Base-by-base conservation (phyloP, 2,113 vertebrate species). In the Rhinolophus ferrumequinum region DNA sequence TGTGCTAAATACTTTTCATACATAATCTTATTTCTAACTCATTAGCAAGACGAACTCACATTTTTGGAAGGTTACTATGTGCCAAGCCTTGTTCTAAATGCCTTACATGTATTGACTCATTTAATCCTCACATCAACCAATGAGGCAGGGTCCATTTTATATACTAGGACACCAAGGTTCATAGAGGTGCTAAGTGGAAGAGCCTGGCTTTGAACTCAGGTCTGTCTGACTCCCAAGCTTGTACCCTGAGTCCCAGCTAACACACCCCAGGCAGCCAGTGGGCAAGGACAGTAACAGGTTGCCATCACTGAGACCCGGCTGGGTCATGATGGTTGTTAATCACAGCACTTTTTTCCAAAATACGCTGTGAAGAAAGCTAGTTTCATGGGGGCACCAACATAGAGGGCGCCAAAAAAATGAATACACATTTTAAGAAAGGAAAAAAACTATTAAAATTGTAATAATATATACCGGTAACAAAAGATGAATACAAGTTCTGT, bases 151-250 rank as follows among this genome's bases (percentile, higher is more conserved):
- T 10, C 82, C 44, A 58, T 73, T 94, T 82, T 56, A 70, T 19
- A 88, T 69, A 70, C 52, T 73, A 82, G 64, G 24, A 80, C 66
- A 76, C 11, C 1, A 4, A 66, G 47, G 14, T 47, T 44, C 75
- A 44, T 10, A 69, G 62, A 73, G 52, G 60, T 22, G 26, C 54
- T 72, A 72, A 84, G 76, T 77, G 21, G 38, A 76, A 54, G 9
- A 89, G 50, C n/a, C 60, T 93, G 56, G 54, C 54, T 95, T 84
- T 90, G 84, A 87, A 87, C 19, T 69, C 28, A 88, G 76, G 35
- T 69, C 22, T 75, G 30, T 12, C 52, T 82, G 84, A 66, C 30
- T 35, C 41, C 24, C 64, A 87, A 33, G 47, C 22, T 60, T 10
- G 5, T 33, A 33, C 10, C 44, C 30, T 2, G 11, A 16, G 16